Evolutionary conservation across 2,888 invertebrate species (phyloP), one percentile per base, ranked within the genome.

Genomic region (Temnothorax rugatulus): DNA sequence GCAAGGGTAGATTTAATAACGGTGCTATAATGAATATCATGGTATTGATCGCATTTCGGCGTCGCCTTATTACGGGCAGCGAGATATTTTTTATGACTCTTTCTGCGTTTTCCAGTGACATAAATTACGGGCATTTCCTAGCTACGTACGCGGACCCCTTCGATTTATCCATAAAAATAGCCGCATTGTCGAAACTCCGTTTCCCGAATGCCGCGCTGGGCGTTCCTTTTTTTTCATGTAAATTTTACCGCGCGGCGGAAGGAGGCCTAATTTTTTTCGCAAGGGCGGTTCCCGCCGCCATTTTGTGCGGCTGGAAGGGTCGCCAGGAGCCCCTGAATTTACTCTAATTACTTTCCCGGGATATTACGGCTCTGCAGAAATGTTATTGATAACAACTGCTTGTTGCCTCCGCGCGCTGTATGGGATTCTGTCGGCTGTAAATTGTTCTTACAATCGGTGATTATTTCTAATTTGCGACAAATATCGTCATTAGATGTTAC

Each of bases 281-380:
- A 93, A 93, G 93, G 93, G 93, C 93, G 93, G 92, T 91, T 93
- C 92, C 92, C 92, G 91, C 89, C 93, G 94, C 94, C 94, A 94
- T 94, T 94, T 94, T 94, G 92, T 87, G 88, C 88, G 92, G 90
- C 88, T 89, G 90, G 90, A 93, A 93, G 93, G 93, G 93, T 93
- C 91, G 91, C 88, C 89, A 84, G 90, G 88, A 90, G 90, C 90
- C 92, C 89, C 92, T 93, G 94, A 93, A 94, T 94, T 93, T 93
- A 93, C 93, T 93, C 93, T 93, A 93, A 94, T 94, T 94, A 93
- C 93, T 93, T 93, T 94, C 91, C 93, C 91, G 92, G 90, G 92
- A 92, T 91, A 92, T 91, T 91, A 91, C 92, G 92, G 87, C 90
- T 90, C 91, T 91, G 92, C 87, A 90, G 92, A 93, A 94, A 93